These are phyloP conservation scores for Acropora tenuis DNA, from an alignment of 64 coral and sea anemone species.

Conservation along the genomic window DNA sequence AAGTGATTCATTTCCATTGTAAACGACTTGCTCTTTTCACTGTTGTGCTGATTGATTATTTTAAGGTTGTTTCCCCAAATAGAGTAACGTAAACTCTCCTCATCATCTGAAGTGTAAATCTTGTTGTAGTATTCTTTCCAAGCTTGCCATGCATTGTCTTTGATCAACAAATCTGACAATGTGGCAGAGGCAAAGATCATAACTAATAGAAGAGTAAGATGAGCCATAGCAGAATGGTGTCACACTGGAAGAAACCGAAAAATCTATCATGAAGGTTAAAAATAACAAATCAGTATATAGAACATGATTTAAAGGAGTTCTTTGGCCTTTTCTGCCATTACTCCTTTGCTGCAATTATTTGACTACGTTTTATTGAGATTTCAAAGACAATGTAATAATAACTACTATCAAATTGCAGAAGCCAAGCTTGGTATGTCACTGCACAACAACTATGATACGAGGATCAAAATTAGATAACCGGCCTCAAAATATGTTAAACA, in stretches of 20 bases:
- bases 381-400: too few relatives aligned
- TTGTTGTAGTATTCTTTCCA: slow-evolving; percentile 67
- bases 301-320: too few relatives aligned
- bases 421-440: too few relatives aligned
- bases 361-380: too few relatives aligned
- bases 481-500: too few relatives aligned
- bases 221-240: not conserved
- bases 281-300: too few relatives aligned
- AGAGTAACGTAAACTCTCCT: slow-evolving; percentile 71
- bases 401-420: too few relatives aligned
- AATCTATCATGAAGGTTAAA: too few relatives aligned
- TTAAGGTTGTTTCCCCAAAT: slow-evolving; percentile 73
- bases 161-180: slow-evolving; percentile 48
- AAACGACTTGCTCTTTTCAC: slow-evolving; percentile 45
- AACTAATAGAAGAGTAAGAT: not conserved
- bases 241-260: not conserved
- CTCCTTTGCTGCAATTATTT: too few relatives aligned
- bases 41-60: slow-evolving; percentile 68
- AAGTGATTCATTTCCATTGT: slow-evolving; percentile 82
- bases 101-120: slow-evolving; percentile 55
- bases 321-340: too few relatives aligned
- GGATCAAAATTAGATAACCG: too few relatives aligned
- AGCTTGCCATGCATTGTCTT: slow-evolving; percentile 54
- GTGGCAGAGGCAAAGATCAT: not conserved
- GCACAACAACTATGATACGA: too few relatives aligned